Evolutionary conservation across 1,140 invertebrate species (phyloP), one percentile per base, ranked within the genome.

Genomic region (Heliconius melpomene): DNA sequence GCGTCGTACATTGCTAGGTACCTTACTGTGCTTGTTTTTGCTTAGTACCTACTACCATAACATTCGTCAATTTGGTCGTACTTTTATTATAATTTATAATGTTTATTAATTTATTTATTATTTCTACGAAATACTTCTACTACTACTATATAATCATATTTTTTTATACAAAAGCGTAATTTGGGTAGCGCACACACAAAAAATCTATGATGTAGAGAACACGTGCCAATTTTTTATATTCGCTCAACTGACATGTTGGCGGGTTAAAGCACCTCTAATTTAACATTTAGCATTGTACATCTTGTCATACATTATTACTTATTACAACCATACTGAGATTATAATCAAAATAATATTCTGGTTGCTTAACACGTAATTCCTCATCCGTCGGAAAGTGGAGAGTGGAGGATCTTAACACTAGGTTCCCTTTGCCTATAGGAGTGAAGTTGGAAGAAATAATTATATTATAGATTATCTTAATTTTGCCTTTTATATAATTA

Each of bases 221-320:
- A 82, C 78, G 80, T 84, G 82, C 82, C 80, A 54, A 78, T 79
- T 84, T 78, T 83, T 82, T 83, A 75, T 78, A 72, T 75, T 46
- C 36, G 29, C 71, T 80, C 66, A 72, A 76, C 73, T 81, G 80
- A 78, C 77, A 78, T 78, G 77, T 78, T 78, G 80, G 72, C 76
- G 73, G 72, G 80, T 76, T 81, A 78, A 81, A 81, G 40, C 80
- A 81, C 80, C 80, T 81, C 66, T 78, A 11, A 54, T 78, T 75
- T 78, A 80, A 77, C 60, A 29, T 66, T 66, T 66, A 66, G 60
- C 78, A 79, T 66, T 72, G n/a, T 74, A 79, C 54, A 72, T 54
- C 46, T 36, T 52, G 54, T 75, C 54, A 57, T 75, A 38, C n/a
- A 57, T 75, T 60, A 23, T 26, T 66, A 66, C 13, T 66, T 66